Evolutionary conservation across 2,113 vertebrate genomes (phyloP).

Genomic region (Aphyosemion australe): DNA sequence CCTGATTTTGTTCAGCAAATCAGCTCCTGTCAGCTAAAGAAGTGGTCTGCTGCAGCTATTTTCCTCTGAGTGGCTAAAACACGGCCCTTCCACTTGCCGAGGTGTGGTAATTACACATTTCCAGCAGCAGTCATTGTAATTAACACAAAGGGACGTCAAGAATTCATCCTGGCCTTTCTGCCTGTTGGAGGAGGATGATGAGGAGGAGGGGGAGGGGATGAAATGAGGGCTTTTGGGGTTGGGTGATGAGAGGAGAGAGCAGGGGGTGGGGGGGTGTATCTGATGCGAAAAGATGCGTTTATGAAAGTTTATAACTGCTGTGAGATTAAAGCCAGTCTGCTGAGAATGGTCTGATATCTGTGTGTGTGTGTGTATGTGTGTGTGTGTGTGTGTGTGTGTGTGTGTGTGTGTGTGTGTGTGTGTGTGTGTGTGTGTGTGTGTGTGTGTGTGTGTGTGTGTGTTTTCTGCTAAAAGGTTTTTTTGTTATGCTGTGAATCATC

Average conservation of each 20-base stretch:
- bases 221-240: background rate
- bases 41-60: conserved; percentile 24
- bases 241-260: conserved; percentile 13
- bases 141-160: conserved; percentile 72
- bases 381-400: too few species aligned
- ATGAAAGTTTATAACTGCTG: conserved; percentile 25
- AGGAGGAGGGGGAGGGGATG: too few species aligned
- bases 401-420: too few species aligned
- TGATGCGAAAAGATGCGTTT: conserved; percentile 13
- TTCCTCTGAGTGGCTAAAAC: conserved; percentile 30
- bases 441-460: too few species aligned
- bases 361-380: too few species aligned
- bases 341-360: too few species aligned
- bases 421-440: too few species aligned
- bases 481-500: conserved; percentile 31
- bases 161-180: conserved; percentile 62
- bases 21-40: conserved; percentile 14
- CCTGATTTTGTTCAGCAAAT: conserved; percentile 19
- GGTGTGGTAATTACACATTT: conserved; percentile 73
- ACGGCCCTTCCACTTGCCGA: conserved; percentile 30
- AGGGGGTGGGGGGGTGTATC: conserved; percentile 2
- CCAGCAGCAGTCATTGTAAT: conserved; percentile 71
- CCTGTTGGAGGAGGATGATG: conserved; percentile 28
- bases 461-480: background rate
- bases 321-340: conserved; percentile 9